phyloP scores from a whole-genome alignment of 2,888 invertebrate genomes.

The Zygogramma bicolorata region DNA sequence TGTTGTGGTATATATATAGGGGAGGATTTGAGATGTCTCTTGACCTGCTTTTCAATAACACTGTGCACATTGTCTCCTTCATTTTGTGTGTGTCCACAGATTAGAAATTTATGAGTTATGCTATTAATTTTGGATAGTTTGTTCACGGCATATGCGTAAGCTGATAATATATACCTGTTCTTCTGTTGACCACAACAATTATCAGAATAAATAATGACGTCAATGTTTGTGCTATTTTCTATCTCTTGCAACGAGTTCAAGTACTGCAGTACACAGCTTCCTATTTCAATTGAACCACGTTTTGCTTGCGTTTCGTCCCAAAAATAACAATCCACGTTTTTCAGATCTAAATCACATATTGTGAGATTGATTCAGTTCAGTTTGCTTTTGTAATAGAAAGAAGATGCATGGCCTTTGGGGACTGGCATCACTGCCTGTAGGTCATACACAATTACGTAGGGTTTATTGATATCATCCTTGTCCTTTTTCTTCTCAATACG shows the following conservation, averaged over 20 bases:
- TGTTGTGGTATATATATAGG: constrained; percentile 1
- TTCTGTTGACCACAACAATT: constrained; percentile 28
- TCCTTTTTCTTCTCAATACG: not conserved
- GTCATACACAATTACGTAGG: no score
- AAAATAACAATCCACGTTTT: constrained; percentile 47
- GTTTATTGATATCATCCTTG: not conserved
- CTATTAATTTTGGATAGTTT: constrained; percentile 1
- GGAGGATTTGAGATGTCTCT: not conserved
- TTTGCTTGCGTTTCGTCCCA: no score
- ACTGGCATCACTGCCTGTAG: constrained; percentile 22
- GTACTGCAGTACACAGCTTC: constrained; percentile 21
- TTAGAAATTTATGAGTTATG: constrained; percentile 3
- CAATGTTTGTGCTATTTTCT: constrained; percentile 7
- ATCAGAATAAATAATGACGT: constrained; percentile 22
- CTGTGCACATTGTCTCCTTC: constrained; percentile 1
- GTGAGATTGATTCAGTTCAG: constrained; percentile 44
- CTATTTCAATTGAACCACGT: constrained; percentile 45
- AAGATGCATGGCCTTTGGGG: constrained; percentile 19
- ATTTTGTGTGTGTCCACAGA: no score
- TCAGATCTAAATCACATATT: constrained; percentile 41
- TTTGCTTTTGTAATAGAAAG: constrained; percentile 52
- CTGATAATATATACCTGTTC: constrained; percentile 18
- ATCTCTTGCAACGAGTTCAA: constrained; percentile 3
- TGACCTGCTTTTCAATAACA: not conserved
- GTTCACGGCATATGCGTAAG: no score